Percentiles rank a stretch among this genome's conserved stretches.
Conservation (phyloP, 2,113 vertebrate genomes). For the Anser cygnoides region DNA sequence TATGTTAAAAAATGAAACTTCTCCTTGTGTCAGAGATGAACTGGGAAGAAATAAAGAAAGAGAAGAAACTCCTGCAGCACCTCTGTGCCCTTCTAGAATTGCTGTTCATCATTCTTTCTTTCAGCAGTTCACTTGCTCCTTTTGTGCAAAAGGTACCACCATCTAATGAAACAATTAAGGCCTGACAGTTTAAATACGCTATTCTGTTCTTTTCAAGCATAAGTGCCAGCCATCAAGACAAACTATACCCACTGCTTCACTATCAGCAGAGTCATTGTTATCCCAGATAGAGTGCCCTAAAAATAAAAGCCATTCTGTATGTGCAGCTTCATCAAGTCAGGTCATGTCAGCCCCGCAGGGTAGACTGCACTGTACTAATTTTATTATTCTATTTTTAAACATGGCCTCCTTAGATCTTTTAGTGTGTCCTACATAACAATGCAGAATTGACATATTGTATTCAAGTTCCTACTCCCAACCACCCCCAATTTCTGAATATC, state of each 20-base stretch:
- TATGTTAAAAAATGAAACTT: conserved; percentile 69
- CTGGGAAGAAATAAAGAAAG: conserved; percentile 67
- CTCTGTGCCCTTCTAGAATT: conserved; percentile 63
- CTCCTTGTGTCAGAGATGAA: conserved; percentile 64
- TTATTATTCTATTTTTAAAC: conserved; percentile 82
- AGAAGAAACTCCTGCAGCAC: conserved; percentile 50
- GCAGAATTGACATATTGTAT: conserved; percentile 27
- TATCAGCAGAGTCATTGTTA: conserved; percentile 78
- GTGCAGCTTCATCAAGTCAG: conserved; percentile 78
- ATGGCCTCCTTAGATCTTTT: conserved; percentile 71
- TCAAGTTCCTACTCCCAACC: neutral
- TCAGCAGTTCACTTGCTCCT: conserved; percentile 60
- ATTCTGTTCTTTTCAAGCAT: conserved; percentile 72
- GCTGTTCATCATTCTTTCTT: conserved; percentile 75
- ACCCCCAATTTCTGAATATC: neutral
- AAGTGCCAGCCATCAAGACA: conserved; percentile 77
- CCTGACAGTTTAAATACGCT: conserved; percentile 77
- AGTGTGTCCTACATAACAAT: conserved; percentile 71
- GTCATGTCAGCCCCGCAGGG: conserved; percentile 73
- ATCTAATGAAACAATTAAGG: conserved; percentile 82
- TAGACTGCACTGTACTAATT: conserved; percentile 76
- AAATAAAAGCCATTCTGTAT: conserved; percentile 79
- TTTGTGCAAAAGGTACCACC: conserved; percentile 75
- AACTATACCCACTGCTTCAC: conserved; percentile 72
- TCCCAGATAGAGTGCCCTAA: conserved; percentile 78